phyloP scores from a whole-genome alignment of 2,888 invertebrate species.

The Philopedon plagiatum region DNA sequence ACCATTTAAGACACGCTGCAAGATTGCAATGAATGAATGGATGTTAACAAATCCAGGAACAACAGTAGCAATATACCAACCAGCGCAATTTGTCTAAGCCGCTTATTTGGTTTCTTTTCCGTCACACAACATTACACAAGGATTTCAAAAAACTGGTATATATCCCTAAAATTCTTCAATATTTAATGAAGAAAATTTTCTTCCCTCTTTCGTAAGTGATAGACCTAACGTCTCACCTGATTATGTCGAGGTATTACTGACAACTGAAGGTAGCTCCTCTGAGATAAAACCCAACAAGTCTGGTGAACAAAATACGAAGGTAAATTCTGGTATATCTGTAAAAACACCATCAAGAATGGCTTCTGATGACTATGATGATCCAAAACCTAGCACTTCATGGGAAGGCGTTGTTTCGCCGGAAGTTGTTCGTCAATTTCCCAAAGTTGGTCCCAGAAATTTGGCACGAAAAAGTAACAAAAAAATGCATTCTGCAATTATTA shows the following conservation, averaged over 20 bases:
- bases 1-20: neutral
- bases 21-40: slow-evolving; percentile 6
- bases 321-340: too few relatives aligned
- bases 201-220: slow-evolving; percentile 7
- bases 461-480: too few relatives aligned
- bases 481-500: too few relatives aligned
- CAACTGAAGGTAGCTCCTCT: neutral
- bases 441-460: too few relatives aligned
- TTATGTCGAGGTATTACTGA: neutral
- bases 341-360: too few relatives aligned
- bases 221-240: slow-evolving; percentile 9
- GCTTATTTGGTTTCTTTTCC: slow-evolving; percentile 3
- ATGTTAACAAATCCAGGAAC: slow-evolving; percentile 9
- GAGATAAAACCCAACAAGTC: neutral
- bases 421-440: slow-evolving; percentile 13
- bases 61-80: slow-evolving; percentile 3
- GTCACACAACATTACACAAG: slow-evolving; percentile 9
- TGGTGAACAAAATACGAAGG: too few relatives aligned
- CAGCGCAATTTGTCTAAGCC: neutral
- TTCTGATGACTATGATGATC: neutral
- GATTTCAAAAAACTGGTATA: too few relatives aligned
- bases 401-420: neutral
- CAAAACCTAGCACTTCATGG: neutral
- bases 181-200: slow-evolving; percentile 14
- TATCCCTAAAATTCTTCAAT: slow-evolving; percentile 12